Base-by-base conservation (phyloP, 2,888 invertebrate species). In the Hybos culiciformis region DNA sequence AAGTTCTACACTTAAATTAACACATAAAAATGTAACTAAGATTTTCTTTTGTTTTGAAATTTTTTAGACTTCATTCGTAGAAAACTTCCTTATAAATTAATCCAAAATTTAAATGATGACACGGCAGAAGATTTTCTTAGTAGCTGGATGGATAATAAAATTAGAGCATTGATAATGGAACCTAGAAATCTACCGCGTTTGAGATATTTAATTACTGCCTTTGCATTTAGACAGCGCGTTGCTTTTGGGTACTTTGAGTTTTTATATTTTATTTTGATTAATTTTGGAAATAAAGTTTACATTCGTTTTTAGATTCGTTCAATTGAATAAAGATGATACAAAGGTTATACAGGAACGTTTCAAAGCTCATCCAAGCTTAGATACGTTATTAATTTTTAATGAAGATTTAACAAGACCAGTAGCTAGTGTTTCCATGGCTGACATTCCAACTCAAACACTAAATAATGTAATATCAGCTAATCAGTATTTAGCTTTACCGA, bases 91-190 rank as follows among this genome's bases (percentile, higher is more conserved):
- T 83, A 82, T 60, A 83, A 77, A 58, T 66, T 90, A 54, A 78
- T 88, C 42, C 72, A 74, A 43, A 69, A 65, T 33, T 68, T 93
- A n/a, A 75, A 74, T 43, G 82, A 84, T 54, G 69, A 73, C 23
- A 84, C 81, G 56, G 70, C 84, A 29, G 79, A 85, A 39, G 69
- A 70, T 7, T 94, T 93, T 62, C 72, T 94, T 23, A 76, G 75
- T 37, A 90, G 91, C 42, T 94, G 93, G 83, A 76, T 77, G 47
- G 94, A 96, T 68, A 96, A 96, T 66, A 76, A 81, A 62, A 88
- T 94, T 33, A 75, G 93, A 50, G 91, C 86, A 23, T 68, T 96
- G 43, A 81, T 94, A 55, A 86, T 93, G 65, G 84, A 88, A 58
- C 83, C 83, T 47, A 71, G 78, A 46, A 75, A 73, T 48, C 75